Base-by-base conservation (phyloP, 2,797 vertebrate species). In the Siniperca undulata region DNA sequence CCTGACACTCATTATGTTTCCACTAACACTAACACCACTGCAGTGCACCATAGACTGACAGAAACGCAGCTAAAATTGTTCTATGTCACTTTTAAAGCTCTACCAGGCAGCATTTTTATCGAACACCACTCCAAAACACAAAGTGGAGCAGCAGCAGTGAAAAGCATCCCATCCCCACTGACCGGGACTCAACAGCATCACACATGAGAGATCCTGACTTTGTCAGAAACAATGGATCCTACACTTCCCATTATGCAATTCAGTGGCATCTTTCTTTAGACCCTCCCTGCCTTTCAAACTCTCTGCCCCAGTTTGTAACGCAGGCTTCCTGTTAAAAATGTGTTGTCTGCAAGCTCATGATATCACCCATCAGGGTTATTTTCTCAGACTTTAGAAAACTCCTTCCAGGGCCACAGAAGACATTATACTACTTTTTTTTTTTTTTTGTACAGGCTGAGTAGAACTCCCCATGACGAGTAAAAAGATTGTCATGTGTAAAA, bases 41-140 rank as follows among this genome's bases (percentile, higher is more conserved):
- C 36, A 62, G 50, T 48, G 27, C 56, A 36, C 30, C 59, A 64
- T 30, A 62, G 70, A 68, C 55, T 60, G 71, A 46, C 64, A 68
- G 58, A 53, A 40, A 70, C 14, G 11, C 62, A 34, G 36, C 58
- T 50, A 38, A 7, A 52, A 30, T 13, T 38, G 19, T 42, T 30
- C 62, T 30, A 16, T 40, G 59, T n/a, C 24, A 16, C 16, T 50
- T 68, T 66, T 59, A 38, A 59, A 68, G 22, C n/a, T 8, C 22
- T 38, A 74, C 34, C 11, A 70, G 46, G 12, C 50, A 76, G 44
- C 22, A 20, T 38, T 68, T 36, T 44, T 44, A 60, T 60, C 30
- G 40, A 48, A 40, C 30, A 52, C 30, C 56, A n/a, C 13, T 34
- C 59, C 53, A 20, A 61, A 46, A 46, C 40, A 3, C 10, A 55